These are phyloP conservation scores for Lordiphosa clarofinis DNA, from an alignment of 1,140 invertebrate genomes.

Conservation along the genomic window DNA sequence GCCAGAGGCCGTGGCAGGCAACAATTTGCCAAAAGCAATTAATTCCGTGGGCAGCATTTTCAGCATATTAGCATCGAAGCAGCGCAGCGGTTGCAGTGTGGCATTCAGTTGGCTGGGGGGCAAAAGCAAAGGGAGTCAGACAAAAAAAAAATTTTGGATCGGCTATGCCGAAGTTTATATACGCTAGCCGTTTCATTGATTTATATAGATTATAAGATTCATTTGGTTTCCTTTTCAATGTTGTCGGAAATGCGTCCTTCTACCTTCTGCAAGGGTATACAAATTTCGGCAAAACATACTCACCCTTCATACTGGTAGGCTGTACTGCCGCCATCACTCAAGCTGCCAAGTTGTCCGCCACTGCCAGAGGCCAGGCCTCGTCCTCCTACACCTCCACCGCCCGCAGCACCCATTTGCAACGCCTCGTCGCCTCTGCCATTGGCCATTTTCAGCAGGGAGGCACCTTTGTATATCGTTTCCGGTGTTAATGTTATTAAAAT, in stretches of 20 bases:
- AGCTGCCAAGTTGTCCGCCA: constrained; percentile 8
- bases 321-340: constrained; percentile 25
- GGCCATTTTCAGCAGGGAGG: constrained; percentile 69
- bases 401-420: neutral
- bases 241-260: too few species aligned
- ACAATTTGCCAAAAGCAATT: constrained; percentile 79
- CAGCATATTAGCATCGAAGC: constrained; percentile 76
- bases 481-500: constrained; percentile 80
- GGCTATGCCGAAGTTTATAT: too few species aligned
- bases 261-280: too few species aligned
- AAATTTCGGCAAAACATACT: constrained; percentile 18
- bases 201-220: too few species aligned
- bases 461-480: constrained; percentile 79
- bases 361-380: constrained; percentile 12
- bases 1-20: constrained; percentile 46
- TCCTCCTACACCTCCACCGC: constrained; percentile 10
- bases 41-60: constrained; percentile 78
- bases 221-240: too few species aligned
- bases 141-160: neutral
- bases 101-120: constrained; percentile 69
- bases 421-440: constrained; percentile 18
- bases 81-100: constrained; percentile 65
- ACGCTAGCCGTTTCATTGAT: too few species aligned
- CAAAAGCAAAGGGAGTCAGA: neutral
- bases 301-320: constrained; percentile 74